Conservation (phyloP, 37 sponge, comb jelly and placozoan genomes). For the Hormiphora californensis region DNA sequence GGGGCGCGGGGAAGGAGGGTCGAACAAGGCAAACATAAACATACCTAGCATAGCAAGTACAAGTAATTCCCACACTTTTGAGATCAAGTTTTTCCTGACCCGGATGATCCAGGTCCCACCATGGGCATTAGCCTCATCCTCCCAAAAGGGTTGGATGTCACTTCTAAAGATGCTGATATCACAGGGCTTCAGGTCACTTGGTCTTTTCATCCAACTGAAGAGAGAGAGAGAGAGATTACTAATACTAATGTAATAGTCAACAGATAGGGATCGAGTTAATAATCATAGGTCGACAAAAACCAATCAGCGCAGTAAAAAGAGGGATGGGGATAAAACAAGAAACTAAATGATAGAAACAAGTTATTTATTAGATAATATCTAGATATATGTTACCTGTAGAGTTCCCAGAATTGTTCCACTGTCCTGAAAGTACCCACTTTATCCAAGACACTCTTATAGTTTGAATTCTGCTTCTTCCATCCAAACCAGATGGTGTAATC, state of each 20-base stretch:
- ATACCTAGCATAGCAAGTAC: slow-evolving; percentile 52
- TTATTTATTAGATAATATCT: no score
- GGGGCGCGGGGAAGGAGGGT: neutral
- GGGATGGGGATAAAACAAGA: no score
- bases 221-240: neutral
- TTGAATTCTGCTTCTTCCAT: slow-evolving; percentile 2
- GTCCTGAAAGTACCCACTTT: neutral
- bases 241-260: no score
- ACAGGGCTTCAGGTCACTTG: slow-evolving; percentile 65
- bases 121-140: slow-evolving; percentile 83
- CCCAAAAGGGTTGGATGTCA: slow-evolving; percentile 58
- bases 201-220: slow-evolving; percentile 72
- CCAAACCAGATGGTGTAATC: slow-evolving; percentile 28
- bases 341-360: no score
- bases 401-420: slow-evolving; percentile 24
- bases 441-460: neutral
- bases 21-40: neutral
- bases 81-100: slow-evolving; percentile 73
- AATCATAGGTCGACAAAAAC: no score
- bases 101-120: slow-evolving; percentile 95
- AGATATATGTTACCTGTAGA: slow-evolving; percentile 28
- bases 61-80: slow-evolving; percentile 85
- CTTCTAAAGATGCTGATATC: slow-evolving; percentile 84
- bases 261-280: no score
- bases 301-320: no score